These are phyloP conservation scores for Euwallacea fornicatus DNA, from an alignment of 1,140 invertebrate species.

Conservation along the genomic window DNA sequence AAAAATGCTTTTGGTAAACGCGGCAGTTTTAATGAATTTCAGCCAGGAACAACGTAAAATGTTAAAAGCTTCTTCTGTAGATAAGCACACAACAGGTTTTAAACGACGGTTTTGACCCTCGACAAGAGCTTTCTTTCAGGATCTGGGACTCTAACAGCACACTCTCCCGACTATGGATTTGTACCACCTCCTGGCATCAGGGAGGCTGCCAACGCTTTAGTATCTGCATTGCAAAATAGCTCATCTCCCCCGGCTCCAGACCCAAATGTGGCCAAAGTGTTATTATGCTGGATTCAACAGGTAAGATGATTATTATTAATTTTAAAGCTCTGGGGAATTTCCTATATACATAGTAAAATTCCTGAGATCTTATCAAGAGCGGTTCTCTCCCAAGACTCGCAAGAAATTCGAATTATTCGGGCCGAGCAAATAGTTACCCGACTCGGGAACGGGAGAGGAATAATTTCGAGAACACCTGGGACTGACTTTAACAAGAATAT, in stretches of 20 bases:
- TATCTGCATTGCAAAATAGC: constrained; percentile 48
- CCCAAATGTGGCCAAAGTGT: constrained; percentile 46
- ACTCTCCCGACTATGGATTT: constrained; percentile 53
- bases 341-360: too few relatives aligned
- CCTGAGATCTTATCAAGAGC: too few relatives aligned
- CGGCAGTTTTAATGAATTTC: too few relatives aligned
- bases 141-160: constrained; percentile 47
- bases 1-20: constrained; percentile 2
- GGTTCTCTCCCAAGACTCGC: background rate
- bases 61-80: too few relatives aligned
- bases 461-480: background rate
- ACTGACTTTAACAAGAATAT: background rate
- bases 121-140: constrained; percentile 42
- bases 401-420: constrained; percentile 1
- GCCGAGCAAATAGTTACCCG: constrained; percentile 3
- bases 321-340: background rate
- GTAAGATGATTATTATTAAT: constrained; percentile 25
- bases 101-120: too few relatives aligned
- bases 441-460: background rate
- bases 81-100: too few relatives aligned
- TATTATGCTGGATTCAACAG: constrained; percentile 51
- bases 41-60: too few relatives aligned
- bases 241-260: constrained; percentile 47
- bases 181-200: constrained; percentile 46
- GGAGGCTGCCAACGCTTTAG: constrained; percentile 49